Evolutionary conservation across 2,113 vertebrate species (phyloP).

Genomic region (Myocastor coypus): DNA sequence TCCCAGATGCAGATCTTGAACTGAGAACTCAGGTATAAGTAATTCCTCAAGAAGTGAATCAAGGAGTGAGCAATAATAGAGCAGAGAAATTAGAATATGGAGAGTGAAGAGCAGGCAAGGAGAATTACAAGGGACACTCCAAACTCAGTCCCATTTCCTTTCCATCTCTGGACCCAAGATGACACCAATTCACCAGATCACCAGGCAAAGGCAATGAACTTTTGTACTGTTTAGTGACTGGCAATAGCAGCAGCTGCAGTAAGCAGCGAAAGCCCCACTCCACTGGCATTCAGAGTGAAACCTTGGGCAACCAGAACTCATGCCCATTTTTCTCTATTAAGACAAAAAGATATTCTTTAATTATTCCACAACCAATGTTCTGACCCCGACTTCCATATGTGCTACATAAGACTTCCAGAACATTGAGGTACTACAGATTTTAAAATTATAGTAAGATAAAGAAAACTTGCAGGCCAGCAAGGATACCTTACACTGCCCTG

Average conservation of each 20-base stretch:
- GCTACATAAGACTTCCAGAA: background rate
- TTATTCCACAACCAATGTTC: background rate
- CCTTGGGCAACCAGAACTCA: background rate
- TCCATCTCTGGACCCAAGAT: background rate
- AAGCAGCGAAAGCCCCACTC: background rate
- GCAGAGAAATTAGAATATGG: background rate
- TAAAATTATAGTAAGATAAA: slow-evolving; percentile 27
- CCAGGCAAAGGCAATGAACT: background rate
- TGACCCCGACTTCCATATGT: background rate
- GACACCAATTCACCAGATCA: background rate
- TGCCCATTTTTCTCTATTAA: background rate
- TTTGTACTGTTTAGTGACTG: background rate
- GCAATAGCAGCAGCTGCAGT: no score
- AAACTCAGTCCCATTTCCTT: background rate
- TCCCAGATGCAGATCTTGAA: background rate
- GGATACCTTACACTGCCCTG: background rate
- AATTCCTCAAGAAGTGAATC: background rate
- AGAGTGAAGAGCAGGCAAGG: background rate
- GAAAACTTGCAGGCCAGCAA: slow-evolving; percentile 10
- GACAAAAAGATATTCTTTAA: background rate
- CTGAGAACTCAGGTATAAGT: background rate
- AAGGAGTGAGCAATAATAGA: background rate
- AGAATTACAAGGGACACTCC: background rate
- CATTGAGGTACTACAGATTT: background rate
- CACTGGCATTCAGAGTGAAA: background rate